phyloP scores from a whole-genome alignment of 2,888 invertebrate species.

The Torymus aiolomorphi region DNA sequence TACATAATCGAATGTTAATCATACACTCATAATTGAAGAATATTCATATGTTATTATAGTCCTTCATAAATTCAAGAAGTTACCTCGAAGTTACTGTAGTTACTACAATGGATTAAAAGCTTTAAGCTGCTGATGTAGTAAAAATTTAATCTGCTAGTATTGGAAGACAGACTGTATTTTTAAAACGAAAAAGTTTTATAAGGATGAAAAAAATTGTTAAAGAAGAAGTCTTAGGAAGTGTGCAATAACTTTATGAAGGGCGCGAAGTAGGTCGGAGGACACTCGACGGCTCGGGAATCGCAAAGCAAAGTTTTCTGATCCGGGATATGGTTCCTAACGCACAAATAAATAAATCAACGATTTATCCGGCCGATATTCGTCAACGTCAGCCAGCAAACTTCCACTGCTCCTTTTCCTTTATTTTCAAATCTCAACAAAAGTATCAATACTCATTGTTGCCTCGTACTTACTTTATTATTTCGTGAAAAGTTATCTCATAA shows the following conservation, averaged over 20 bases:
- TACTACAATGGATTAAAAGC: too few species aligned
- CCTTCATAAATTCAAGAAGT: too few species aligned
- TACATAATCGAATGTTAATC: too few species aligned
- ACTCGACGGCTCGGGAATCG: constrained; percentile 23
- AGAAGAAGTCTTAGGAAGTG: too few species aligned
- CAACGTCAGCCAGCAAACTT: constrained; percentile 21
- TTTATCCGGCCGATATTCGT: constrained; percentile 29
- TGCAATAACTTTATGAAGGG: constrained; percentile 12
- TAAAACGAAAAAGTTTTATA: constrained; percentile 20
- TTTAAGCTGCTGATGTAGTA: too few species aligned
- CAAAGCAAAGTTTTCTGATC: constrained; percentile 33
- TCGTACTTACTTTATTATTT: constrained; percentile 9
- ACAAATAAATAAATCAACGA: constrained; percentile 47
- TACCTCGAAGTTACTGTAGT: too few species aligned
- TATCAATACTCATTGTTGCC: constrained; percentile 19
- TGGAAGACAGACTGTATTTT: too few species aligned
- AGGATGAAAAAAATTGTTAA: constrained; percentile 1
- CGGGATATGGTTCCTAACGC: background rate
- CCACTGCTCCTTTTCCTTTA: background rate
- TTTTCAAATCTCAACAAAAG: constrained; percentile 15
- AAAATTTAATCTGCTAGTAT: too few species aligned
- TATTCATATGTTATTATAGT: too few species aligned
- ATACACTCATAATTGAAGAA: too few species aligned
- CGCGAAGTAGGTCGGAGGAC: constrained; percentile 37
- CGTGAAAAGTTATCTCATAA: constrained; percentile 11